Evolutionary conservation across 2,797 vertebrate species (phyloP).

Genomic region (Notolabrus celidotus): DNA sequence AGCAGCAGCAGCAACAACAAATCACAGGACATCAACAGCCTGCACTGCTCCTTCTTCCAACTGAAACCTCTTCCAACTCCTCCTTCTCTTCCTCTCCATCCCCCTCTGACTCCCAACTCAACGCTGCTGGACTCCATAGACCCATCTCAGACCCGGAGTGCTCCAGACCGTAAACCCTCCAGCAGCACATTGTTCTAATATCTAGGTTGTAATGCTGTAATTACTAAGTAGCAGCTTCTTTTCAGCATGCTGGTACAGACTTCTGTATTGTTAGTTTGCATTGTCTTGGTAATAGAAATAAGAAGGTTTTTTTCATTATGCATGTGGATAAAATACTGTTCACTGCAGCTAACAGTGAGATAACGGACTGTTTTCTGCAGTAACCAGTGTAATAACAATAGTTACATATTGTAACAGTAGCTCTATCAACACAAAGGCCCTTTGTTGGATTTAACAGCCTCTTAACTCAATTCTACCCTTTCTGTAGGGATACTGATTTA

Average conservation of each 20-base stretch:
- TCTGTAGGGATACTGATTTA: conserved; percentile 18
- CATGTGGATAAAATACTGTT: conserved; percentile 68
- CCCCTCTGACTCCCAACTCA: conserved; percentile 75
- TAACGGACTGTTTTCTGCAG: conserved; percentile 49
- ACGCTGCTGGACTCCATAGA: conserved; percentile 88
- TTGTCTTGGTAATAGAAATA: conserved; percentile 67
- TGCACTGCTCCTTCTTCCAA: conserved; percentile 86
- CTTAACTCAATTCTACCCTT: conserved; percentile 6
- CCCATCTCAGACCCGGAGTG: conserved; percentile 92
- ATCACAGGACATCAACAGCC: conserved; percentile 82
- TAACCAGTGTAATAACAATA: conserved; percentile 47
- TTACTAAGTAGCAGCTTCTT: conserved; percentile 69
- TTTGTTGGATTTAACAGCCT: conserved; percentile 26
- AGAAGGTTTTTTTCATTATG: conserved; percentile 54
- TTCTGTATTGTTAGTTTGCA: conserved; percentile 69
- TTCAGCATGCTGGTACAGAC: conserved; percentile 76
- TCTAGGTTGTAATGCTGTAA: conserved; percentile 64
- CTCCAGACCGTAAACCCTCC: conserved; percentile 87
- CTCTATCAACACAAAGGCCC: conserved; percentile 32
- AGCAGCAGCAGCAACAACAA: conserved; percentile 58
- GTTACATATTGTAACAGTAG: conserved; percentile 63
- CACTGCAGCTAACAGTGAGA: conserved; percentile 41
- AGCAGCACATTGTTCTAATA: conserved; percentile 48
- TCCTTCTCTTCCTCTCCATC: conserved; percentile 87
- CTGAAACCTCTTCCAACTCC: conserved; percentile 88